Evolutionary conservation across 2,113 vertebrate species (phyloP).

Genomic region (Lasiurus borealis): DNA sequence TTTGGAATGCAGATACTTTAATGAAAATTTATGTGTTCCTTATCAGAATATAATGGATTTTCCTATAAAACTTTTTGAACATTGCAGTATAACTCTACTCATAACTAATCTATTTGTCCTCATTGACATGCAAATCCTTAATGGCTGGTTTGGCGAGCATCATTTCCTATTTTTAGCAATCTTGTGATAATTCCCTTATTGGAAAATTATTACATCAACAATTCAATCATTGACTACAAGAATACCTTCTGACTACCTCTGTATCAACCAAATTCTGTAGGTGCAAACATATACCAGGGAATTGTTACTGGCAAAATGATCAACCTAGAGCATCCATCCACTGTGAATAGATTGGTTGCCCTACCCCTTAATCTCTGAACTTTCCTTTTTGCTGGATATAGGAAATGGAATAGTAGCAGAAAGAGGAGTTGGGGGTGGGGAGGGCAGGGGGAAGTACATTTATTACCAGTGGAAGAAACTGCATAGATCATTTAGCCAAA

Average conservation of each 20-base stretch:
- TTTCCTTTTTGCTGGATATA: conserved; percentile 39
- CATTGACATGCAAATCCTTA: conserved; percentile 42
- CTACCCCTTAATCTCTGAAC: conserved; percentile 9
- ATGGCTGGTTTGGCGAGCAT: neutral
- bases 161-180: conserved; percentile 41
- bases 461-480: conserved; percentile 67
- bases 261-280: conserved; percentile 80
- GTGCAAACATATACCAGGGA: conserved; percentile 78
- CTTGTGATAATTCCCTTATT: conserved; percentile 68
- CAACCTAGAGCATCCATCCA: conserved; percentile 59
- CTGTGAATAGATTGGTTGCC: conserved; percentile 71
- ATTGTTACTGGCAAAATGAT: conserved; percentile 73
- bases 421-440: neutral
- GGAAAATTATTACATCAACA: conserved; percentile 55
- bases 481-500: conserved; percentile 71
- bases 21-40: conserved; percentile 34
- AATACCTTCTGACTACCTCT: conserved; percentile 81
- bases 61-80: conserved; percentile 25
- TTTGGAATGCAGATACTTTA: conserved; percentile 23
- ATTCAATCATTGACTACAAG: conserved; percentile 61
- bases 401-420: conserved; percentile 21
- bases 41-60: conserved; percentile 46
- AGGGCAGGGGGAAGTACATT: neutral
- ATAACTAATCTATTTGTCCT: conserved; percentile 22
- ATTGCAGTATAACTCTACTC: conserved; percentile 3